Percentiles rank a stretch among this genome's conserved stretches.
These are phyloP conservation scores for Cydia amplana DNA, from an alignment of 1,140 invertebrate species.

Conservation along the genomic window DNA sequence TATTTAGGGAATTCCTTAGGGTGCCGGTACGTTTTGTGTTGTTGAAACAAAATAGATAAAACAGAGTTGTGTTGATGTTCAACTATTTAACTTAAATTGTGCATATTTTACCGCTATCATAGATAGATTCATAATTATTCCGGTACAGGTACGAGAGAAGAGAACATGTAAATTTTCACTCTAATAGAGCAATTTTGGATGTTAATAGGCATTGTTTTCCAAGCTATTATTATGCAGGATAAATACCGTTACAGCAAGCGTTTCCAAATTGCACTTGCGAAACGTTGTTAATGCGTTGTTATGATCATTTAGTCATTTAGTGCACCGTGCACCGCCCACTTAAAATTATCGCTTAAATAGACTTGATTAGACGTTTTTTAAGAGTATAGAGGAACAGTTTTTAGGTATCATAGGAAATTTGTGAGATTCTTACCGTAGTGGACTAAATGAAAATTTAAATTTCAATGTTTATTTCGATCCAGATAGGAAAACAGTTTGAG, in stretches of 20 bases:
- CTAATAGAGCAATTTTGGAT: slow-evolving; percentile 6
- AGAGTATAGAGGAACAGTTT: no score
- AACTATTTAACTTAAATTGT: not conserved
- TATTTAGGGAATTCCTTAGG: no score
- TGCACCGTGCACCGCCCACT: not conserved
- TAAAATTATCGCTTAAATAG: not conserved
- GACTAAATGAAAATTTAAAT: no score
- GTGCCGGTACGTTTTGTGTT: no score
- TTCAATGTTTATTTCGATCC: no score
- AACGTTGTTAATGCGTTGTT: not conserved
- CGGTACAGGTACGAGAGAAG: not conserved
- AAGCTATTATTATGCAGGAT: slow-evolving; percentile 1
- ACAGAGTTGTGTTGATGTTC: no score
- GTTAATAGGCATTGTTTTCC: slow-evolving; percentile 16
- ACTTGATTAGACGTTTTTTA: no score
- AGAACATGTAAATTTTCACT: slow-evolving; percentile 2
- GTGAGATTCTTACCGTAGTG: no score
- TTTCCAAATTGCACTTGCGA: not conserved
- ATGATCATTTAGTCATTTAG: not conserved
- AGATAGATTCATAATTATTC: not conserved
- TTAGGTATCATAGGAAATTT: no score
- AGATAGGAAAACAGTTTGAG: no score
- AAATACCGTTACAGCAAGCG: not conserved
- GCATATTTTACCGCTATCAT: not conserved
- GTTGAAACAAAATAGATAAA: no score